Evolutionary conservation across 35 echinoderm and acorn worm species (phyloP), one percentile per base, ranked within the genome.

Genomic region (Heliocidaris erythrogramma): DNA sequence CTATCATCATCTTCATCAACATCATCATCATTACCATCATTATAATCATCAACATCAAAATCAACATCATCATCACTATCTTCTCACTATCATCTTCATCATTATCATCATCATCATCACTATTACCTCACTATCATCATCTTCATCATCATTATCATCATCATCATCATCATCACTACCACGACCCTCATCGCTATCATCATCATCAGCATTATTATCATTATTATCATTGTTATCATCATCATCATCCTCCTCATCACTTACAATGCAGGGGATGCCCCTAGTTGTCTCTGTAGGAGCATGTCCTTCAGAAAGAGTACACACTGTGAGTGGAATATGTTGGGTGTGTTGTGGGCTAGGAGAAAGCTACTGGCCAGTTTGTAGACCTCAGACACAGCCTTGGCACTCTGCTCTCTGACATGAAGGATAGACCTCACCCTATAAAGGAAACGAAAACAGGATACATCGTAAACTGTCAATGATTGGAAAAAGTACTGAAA

Each of bases 221-320:
- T 8, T 0, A n/a, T n/a, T 21, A n/a, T 24, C 65, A 27, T n/a
- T 21, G n/a, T 18, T 21, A 78, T 4, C 65, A 78, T n/a, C 65
- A 78, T 0, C 65, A 78, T 4, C 65, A 78, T 9, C 65, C n/a
- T n/a, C 65, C 1, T 24, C 65, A 78, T 24, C 65, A 78, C 87
- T 89, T 24, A 89, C 87, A 48, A 5, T 89, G 87, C 12, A 48
- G 30, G 29, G 14, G 87, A 16, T 48, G 31, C 87, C 1, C 87
- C 87, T 89, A 89, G 47, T 30, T 92, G 91, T 30, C 91, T 86
- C 88, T 95, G 90, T 5, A 94, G 48, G 5, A 99, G 94, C 95
- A 99, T 97, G 48, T 97, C 97, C 59, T 96, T 96, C 11, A 99
- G 86, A 94, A 96, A 99, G 90, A 96, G 97, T 9, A 99, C 95